Conservation (phyloP, 2,797 vertebrate species). For the Sebastes wilsoni region DNA sequence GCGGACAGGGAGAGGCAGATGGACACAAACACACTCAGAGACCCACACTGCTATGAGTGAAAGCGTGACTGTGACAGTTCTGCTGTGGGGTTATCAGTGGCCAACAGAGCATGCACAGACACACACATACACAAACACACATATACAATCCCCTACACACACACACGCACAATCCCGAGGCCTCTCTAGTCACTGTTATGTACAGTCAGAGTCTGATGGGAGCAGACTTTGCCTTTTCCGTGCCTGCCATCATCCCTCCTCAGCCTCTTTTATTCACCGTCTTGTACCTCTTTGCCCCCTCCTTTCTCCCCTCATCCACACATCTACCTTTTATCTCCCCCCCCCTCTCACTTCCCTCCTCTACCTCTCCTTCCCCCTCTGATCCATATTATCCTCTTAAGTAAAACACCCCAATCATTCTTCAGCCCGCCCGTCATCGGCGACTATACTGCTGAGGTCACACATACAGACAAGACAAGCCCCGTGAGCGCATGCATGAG, state of each 20-base stretch:
- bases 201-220: conserved; percentile 63
- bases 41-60: conserved; percentile 55
- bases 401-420: conserved; percentile 56
- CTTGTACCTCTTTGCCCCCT: conserved; percentile 39
- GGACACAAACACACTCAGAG: conserved; percentile 18
- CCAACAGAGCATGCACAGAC: conserved; percentile 69
- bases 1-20: conserved; percentile 61
- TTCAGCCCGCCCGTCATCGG: conserved; percentile 12
- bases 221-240: conserved; percentile 54
- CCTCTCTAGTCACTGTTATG: conserved; percentile 56
- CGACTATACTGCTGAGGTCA: conserved; percentile 59
- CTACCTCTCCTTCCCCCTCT: neutral
- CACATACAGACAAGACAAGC: conserved; percentile 20
- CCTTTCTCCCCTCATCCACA: conserved; percentile 8
- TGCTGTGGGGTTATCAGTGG: conserved; percentile 75
- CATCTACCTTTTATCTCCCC: conserved; percentile 41
- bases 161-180: conserved; percentile 38
- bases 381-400: conserved; percentile 55
- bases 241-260: conserved; percentile 47
- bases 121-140: conserved; percentile 30
- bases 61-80: conserved; percentile 76
- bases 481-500: neutral
- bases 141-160: neutral
- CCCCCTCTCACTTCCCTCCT: neutral
- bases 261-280: conserved; percentile 35